These are phyloP conservation scores for Eonycteris spelaea DNA, from an alignment of 2,113 vertebrate genomes.

Conservation along the genomic window DNA sequence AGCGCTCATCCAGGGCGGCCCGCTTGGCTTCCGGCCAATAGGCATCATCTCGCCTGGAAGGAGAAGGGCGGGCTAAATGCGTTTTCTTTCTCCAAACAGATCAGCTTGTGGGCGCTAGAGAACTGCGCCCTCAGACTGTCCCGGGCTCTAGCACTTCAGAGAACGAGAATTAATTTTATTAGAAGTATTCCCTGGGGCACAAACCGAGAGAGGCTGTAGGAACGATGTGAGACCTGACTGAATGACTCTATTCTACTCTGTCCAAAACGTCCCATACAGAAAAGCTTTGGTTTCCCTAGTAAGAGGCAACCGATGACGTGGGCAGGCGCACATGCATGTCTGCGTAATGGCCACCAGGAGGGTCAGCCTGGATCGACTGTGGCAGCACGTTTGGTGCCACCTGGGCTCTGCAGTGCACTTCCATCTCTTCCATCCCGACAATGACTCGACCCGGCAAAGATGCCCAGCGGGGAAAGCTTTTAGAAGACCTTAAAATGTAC, in stretches of 20 bases:
- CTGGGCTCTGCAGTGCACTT: background rate
- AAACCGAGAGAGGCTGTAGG: background rate
- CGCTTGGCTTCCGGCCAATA: slow-evolving; percentile 94
- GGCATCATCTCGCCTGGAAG: slow-evolving; percentile 89
- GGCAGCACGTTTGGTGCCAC: too few relatives aligned
- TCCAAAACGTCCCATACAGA: rapidly evolving
- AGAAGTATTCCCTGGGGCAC: background rate
- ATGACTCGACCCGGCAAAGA: background rate
- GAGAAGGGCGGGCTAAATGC: background rate
- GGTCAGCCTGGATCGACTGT: background rate
- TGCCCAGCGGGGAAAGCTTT: background rate
- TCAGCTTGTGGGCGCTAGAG: background rate
- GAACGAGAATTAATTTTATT: background rate
- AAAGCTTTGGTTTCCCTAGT: background rate
- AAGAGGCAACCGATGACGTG: background rate
- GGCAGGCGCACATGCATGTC: background rate
- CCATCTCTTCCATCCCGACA: background rate
- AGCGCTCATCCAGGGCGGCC: slow-evolving; percentile 92
- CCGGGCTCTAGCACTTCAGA: background rate
- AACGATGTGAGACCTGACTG: background rate
- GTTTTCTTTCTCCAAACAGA: background rate
- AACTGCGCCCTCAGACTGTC: background rate
- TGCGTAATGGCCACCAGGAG: background rate
- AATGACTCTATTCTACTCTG: background rate
- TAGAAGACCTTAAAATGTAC: background rate